Evolutionary conservation across 2,888 invertebrate genomes (phyloP), one percentile per base, ranked within the genome.

Genomic region (Orthonevra nobilis): DNA sequence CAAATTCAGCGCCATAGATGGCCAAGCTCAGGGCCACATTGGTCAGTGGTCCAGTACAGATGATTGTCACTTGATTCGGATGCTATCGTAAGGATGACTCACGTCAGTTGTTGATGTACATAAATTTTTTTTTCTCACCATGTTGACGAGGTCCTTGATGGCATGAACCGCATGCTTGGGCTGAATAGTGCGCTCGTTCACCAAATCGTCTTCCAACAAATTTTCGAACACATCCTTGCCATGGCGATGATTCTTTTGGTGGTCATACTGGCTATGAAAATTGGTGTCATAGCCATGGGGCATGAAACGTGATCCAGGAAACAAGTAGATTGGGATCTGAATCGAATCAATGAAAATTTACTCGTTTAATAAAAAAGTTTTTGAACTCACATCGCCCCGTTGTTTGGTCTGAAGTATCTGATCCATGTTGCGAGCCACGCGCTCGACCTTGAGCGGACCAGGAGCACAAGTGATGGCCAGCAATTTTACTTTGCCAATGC

Each of bases 181-280:
- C 72, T 92, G 90, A 0, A 85, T 83, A 66, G 91, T 87, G 0
- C 91, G 85, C 28, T 23, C 20, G 54, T 88, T 85, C 0, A 90
- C 87, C 1, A 89, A 84, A 1, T 89, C 86, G 0, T 90, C 89
- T n/a, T 89, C 87, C 0, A 89, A 89, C 5, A 90, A 89, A 84
- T 94, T 94, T 2, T 94, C 94, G 68, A 95, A 91, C 1, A 95
- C 95, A 86, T 95, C 94, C 15, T 85, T 83, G 0, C 95, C 95
- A 83, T 36, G 1, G 10, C 12, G 2, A 40, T 56, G 26, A n/a
- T 19, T 10, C 2, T 12, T 20, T 12, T 34, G 36, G 15, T 17
- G 0, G n/a, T 10, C 36, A 58, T 42, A 28, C n/a, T n/a, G n/a
- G n/a, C n/a, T n/a, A 4, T 48, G 20, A 20, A 6, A 12, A 7